Conservation (phyloP, 1,140 invertebrate genomes). For the Temnothorax nylanderi region DNA sequence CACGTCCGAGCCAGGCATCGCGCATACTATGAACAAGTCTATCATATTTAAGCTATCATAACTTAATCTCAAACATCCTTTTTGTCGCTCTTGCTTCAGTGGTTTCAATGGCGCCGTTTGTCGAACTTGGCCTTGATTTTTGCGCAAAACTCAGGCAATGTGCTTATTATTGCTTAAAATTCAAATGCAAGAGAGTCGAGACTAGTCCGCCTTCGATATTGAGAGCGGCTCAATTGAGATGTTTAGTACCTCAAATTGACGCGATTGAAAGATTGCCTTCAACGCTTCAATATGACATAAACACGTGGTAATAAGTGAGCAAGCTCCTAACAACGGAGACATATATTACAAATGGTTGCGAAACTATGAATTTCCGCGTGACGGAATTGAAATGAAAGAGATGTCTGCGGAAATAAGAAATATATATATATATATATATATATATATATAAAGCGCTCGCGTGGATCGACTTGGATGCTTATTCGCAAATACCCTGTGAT, state of each 20-base stretch:
- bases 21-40: not conserved
- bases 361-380: not conserved
- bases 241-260: constrained; percentile 22
- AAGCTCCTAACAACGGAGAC: not conserved
- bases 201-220: not conserved
- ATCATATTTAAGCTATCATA: not conserved
- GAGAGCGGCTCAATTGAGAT: constrained; percentile 31
- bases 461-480: constrained; percentile 10
- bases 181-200: constrained; percentile 41
- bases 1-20: not conserved
- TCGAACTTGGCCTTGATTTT: constrained; percentile 6
- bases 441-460: constrained; percentile 16
- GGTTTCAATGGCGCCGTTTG: not conserved
- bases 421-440: not conserved
- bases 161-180: constrained; percentile 43
- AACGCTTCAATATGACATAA: constrained; percentile 9
- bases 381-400: not conserved
- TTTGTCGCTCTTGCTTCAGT: not conserved
- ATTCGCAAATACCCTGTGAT: constrained; percentile 53
- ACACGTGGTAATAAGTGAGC: constrained; percentile 2
- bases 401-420: not conserved
- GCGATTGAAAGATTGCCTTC: constrained; percentile 31
- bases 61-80: constrained; percentile 16
- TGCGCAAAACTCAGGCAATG: constrained; percentile 42
- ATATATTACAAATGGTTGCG: not conserved